These are phyloP conservation scores for Panthera tigris DNA, from an alignment of 2,113 vertebrate genomes.

Conservation along the genomic window DNA sequence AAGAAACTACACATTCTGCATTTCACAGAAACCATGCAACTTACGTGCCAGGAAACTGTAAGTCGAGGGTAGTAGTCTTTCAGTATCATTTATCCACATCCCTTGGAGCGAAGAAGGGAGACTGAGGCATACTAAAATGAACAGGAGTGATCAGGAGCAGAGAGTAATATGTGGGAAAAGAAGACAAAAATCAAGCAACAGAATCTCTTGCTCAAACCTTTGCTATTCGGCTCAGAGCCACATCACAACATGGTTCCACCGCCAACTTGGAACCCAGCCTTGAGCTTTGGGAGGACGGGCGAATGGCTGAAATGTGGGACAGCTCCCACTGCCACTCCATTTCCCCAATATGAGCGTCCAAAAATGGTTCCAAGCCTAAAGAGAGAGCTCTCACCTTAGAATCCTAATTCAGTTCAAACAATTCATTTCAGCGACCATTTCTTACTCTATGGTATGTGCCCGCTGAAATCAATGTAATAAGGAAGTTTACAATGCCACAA, in stretches of 20 bases:
- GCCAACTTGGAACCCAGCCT: constrained; percentile 56
- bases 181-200: not conserved
- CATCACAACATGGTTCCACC: not conserved
- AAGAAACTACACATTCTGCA: not conserved
- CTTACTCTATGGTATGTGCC: not conserved
- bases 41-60: not conserved
- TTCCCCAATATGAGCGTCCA: not conserved
- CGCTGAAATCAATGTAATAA: not conserved
- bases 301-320: constrained; percentile 60
- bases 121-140: not conserved
- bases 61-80: not conserved
- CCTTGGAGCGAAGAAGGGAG: not conserved
- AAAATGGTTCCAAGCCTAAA: not conserved
- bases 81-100: not conserved
- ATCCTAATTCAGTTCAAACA: constrained; percentile 9
- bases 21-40: not conserved
- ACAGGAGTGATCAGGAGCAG: not conserved
- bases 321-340: constrained; percentile 7
- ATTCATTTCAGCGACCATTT: not conserved
- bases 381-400: not conserved
- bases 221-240: constrained; percentile 31
- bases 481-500: not conserved
- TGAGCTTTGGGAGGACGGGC: not conserved
- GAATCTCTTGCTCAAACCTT: not conserved
- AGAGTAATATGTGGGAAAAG: not conserved